Percentiles rank a stretch among this genome's conserved stretches.
Evolutionary conservation across 2,797 vertebrate species (phyloP).

Genomic region (Lepilemur ruficaudatus): DNA sequence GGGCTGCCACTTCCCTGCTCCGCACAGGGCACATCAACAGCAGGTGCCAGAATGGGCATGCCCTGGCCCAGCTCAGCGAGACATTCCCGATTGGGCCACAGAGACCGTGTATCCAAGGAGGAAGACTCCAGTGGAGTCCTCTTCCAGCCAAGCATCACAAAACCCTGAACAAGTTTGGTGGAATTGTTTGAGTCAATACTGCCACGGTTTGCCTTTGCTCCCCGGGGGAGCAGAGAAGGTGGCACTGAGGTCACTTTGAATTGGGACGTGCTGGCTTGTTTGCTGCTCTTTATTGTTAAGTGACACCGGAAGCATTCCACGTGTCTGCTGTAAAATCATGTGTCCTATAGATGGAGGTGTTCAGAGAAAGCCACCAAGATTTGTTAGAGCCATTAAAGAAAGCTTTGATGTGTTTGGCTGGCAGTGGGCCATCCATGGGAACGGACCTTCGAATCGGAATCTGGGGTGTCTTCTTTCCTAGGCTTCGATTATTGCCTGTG

Average conservation of each 20-base stretch:
- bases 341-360: not conserved
- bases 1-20: not conserved
- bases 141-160: not conserved
- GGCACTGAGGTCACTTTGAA: not conserved
- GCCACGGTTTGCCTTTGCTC: not conserved
- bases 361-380: not conserved
- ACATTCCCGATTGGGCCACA: not conserved
- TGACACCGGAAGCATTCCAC: not conserved
- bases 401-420: not conserved
- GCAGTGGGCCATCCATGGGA: not conserved
- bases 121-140: not conserved
- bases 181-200: too few relatives aligned
- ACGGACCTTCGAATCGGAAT: not conserved
- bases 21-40: accelerated
- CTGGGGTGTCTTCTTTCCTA: not conserved
- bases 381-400: not conserved
- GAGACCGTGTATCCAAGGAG: not conserved
- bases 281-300: not conserved
- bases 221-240: not conserved
- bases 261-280: not conserved
- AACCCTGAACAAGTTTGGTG: not conserved
- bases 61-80: not conserved
- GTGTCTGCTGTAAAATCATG: not conserved
- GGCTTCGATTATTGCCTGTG: not conserved
- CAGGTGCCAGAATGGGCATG: not conserved